Evolutionary conservation across 2,797 vertebrate species (phyloP), one percentile per base, ranked within the genome.

Genomic region (Anolis apletophallus): DNA sequence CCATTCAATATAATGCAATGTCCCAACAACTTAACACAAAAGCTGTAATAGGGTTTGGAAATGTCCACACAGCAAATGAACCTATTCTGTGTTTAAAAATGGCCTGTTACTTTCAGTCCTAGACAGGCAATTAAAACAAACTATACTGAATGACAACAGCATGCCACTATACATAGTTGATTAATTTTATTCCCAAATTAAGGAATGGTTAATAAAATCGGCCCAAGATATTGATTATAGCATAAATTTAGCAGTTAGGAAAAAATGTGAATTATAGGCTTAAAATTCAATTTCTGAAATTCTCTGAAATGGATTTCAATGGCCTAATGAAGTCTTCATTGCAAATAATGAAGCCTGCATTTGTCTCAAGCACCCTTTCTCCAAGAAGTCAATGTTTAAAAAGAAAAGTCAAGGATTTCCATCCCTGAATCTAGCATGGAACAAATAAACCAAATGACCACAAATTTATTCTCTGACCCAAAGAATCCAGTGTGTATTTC

Each of bases 1-100:
- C 17, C 11, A 1, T 90, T 64, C 23, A 64, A 4, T 64, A 23
- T 26, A 64, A 75, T 83, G 85, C 1, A 83, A 78, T 88, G 85
- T 5, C 10, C 32, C 21, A 74, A 29, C 0, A 5, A 8, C 36
- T 23, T 80, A 11, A 83, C n/a, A 71, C 14, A 32, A 12, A 68
- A 87, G 73, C 1, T 80, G 16, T 23, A 85, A 46, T 14, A 61
- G 7, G 19, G 19, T 32, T 57, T 40, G 0, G 1, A 36, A 12
- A 81, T 40, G 46, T 7, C 32, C 36, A 21, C 23, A 46, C 34
- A 69, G n/a, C 9, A 57, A 36, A 11, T 76, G 50, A 57, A 6
- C 46, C 12, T 77, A 9, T 59, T 7, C 1, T 64, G 11, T 67
- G 29, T 50, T 57, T 36, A 29, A 12, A 50, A 74, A n/a, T 64